phyloP scores from a whole-genome alignment of 2,113 vertebrate genomes.

The Hymenochirus boettgeri region DNA sequence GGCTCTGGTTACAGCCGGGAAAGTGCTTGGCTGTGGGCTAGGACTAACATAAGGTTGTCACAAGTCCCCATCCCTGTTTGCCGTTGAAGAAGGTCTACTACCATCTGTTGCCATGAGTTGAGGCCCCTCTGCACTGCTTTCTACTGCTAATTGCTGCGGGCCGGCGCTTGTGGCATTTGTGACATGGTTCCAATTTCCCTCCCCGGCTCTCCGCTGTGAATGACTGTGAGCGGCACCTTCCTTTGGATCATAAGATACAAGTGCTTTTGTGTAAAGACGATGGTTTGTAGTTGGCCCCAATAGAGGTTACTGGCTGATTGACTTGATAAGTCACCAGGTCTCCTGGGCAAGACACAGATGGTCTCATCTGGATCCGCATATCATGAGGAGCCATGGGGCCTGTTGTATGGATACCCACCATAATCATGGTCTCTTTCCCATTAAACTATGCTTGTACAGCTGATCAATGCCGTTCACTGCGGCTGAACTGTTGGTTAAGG shows the following conservation, averaged over 20 bases:
- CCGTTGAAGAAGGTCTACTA: constrained; percentile 61
- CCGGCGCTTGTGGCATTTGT: constrained; percentile 74
- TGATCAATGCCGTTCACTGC: constrained; percentile 59
- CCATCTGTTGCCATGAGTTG: constrained; percentile 79
- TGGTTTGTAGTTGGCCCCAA: constrained; percentile 57
- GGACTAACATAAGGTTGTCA: constrained; percentile 53
- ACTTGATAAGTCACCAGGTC: constrained; percentile 59
- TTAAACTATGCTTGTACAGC: constrained; percentile 53
- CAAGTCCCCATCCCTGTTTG: constrained; percentile 53
- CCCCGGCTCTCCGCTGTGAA: constrained; percentile 60
- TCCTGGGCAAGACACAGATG: constrained; percentile 70
- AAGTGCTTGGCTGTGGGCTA: constrained; percentile 58
- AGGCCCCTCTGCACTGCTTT: constrained; percentile 58
- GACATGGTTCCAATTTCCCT: constrained; percentile 44
- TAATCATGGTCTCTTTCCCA: constrained; percentile 67
- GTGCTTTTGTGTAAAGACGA: constrained; percentile 52
- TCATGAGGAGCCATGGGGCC: constrained; percentile 51
- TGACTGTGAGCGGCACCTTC: constrained; percentile 78
- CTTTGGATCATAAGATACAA: constrained; percentile 59
- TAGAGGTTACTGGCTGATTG: constrained; percentile 35
- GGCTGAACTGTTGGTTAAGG: constrained; percentile 61
- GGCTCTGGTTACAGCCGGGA: constrained; percentile 58
- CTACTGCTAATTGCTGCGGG: constrained; percentile 89
- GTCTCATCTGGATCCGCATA: constrained; percentile 54
- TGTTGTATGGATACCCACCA: constrained; percentile 62